Evolutionary conservation across 2,797 vertebrate species (phyloP), one percentile per base, ranked within the genome.

Genomic region (Staurois parvus): DNA sequence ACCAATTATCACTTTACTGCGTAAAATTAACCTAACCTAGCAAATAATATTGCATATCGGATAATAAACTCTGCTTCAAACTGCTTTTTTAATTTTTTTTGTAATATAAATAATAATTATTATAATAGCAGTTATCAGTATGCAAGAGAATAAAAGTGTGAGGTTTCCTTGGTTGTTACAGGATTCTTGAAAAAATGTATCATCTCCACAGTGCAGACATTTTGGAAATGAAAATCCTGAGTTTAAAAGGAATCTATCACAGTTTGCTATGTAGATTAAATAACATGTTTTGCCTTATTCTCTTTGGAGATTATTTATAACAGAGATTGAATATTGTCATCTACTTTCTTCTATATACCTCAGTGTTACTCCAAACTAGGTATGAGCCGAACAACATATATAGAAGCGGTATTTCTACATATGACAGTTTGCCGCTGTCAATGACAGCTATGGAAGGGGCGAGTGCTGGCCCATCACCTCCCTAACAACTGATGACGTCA

Each of bases 21-120:
- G 26, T 24, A 26, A 52, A 64, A 72, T 73, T 42, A 64, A 81
- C 48, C 48, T 42, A 64, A 81, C 48, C 48, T 64, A 73, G 48
- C 8, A 40, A 81, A 72, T 52, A 81, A 64, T 62, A 64, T 3
- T 7, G 73, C 24, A 34, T 79, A 52, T 52, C 28, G 13, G 17
- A 79, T 29, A 10, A 34, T 40, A 13, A 40, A 17, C 26, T 37
- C 37, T 32, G 26, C 30, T 56, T 80, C 52, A 67, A 42, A 40
- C 32, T 13, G 2, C 26, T 12, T 48, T n/a, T 26, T 64, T 26
- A 3, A 11, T 17, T 79, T 52, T 32, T 7, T 52, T 52, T 56
- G 17, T 12, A 2, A 66, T 66, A 28, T 13, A 11, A 66, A 29
- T 13, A 29, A 30, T 70, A 32, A 15, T 56, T 79, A 79, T 70